Evolutionary conservation across 2,797 vertebrate genomes (phyloP).

Genomic region (Rhabdophis nuchalis): DNA sequence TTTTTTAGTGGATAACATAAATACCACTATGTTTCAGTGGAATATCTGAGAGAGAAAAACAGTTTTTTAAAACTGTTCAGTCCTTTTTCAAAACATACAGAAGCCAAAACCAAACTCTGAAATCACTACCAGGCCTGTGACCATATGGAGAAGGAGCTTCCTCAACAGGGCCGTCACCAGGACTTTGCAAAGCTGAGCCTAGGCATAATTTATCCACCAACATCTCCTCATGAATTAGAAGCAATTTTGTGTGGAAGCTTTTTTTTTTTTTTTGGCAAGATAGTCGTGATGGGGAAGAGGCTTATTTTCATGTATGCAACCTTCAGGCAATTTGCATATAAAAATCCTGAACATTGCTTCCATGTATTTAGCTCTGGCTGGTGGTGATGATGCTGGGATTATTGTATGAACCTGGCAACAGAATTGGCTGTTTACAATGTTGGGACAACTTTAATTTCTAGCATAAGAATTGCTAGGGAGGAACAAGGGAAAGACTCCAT

Average conservation of each 20-base stretch:
- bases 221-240: neutral
- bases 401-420: neutral
- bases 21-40: neutral
- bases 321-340: neutral
- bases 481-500: neutral
- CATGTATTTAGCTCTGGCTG: neutral
- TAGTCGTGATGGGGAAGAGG: neutral
- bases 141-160: neutral
- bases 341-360: neutral
- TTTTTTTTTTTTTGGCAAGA: neutral
- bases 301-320: neutral
- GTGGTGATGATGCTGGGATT: neutral
- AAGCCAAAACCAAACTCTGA: neutral
- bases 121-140: neutral
- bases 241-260: neutral
- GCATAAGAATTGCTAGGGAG: neutral
- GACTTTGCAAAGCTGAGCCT: neutral
- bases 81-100: neutral
- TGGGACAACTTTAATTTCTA: neutral
- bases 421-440: neutral
- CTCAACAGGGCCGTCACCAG: neutral
- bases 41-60: neutral
- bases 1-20: neutral
- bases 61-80: neutral
- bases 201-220: neutral